Evolutionary conservation across 1,140 invertebrate genomes (phyloP), one percentile per base, ranked within the genome.

Genomic region (Phthorimaea operculella): DNA sequence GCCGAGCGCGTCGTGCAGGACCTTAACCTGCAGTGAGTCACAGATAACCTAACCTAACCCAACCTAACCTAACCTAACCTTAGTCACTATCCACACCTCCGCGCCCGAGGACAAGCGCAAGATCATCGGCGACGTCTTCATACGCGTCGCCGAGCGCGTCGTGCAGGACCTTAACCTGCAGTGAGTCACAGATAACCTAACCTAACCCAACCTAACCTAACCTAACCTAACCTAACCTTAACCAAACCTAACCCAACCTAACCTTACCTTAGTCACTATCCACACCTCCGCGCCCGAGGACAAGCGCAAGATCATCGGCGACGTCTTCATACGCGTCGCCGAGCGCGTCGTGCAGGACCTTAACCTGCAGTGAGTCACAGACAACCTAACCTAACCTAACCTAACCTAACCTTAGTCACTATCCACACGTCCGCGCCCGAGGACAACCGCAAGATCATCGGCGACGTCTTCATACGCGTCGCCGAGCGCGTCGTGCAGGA

Each of bases 91-190:
- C 73, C 91, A 92, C 72, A 93, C 94, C 1, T 89, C 90, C 0
- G 91, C 93, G 79, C 98, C 98, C 0, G 98, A 99, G 87, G 96
- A 99, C 73, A 99, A 99, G 79, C 89, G 98, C 50, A 97, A 96
- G 87, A 99, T 99, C 65, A 99, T 99, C 73, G 98, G 98, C 18
- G 98, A 99, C 85, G 96, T 98, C 54, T 99, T 99, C 87, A 96
- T 99, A 58, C 91, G 92, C 76, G 90, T 96, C 57, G 93, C 94
- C 4, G 92, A 96, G 72, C 93, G 96, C 69, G 90, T 94, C 57
- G 92, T 96, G 63, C 82, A 89, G 5, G 92, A 95, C 70, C 86
- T 96, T 71, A 92, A 94, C 66, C 85, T 97, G 47, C 93, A 92
- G 79, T 83, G 1, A 61, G 78, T 34, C n/a, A n/a, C n/a, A n/a